Evolutionary conservation across 1,140 invertebrate genomes (phyloP), one percentile per base, ranked within the genome.

Genomic region (Gonioctena quinquepunctata): DNA sequence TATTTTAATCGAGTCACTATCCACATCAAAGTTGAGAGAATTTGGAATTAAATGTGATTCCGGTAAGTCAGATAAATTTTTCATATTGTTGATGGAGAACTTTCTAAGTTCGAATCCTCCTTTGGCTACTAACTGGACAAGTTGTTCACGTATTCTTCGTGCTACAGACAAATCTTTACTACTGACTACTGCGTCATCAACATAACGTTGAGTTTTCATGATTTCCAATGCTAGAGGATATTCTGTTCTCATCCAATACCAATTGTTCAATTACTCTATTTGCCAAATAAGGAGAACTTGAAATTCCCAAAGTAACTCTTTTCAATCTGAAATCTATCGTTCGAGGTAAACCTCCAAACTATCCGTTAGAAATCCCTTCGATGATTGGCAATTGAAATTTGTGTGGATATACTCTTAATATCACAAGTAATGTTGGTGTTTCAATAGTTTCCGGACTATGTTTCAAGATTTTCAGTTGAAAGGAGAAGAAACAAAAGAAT

Each of bases 31-130:
- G 18, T 6, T 8, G 6, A 57, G 61, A n/a, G 65, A 22, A n/a
- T n/a, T n/a, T n/a, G n/a, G n/a, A n/a, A n/a, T n/a, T n/a, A n/a
- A n/a, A n/a, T n/a, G n/a, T n/a, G n/a, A n/a, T n/a, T n/a, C n/a
- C n/a, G n/a, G n/a, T n/a, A n/a, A n/a, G n/a, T n/a, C n/a, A n/a
- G n/a, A n/a, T n/a, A n/a, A n/a, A n/a, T n/a, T n/a, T n/a, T n/a
- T n/a, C n/a, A n/a, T n/a, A n/a, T n/a, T n/a, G 60, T 80, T 81
- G 1, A 72, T 73, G 5, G 66, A 68, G 75, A 77, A 81, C 65
- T 80, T 77, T 7, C 68, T 52, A 48, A 79, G 49, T 69, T 75
- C 69, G 49, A 76, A 76, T 22, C 72, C 70, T 54, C 74, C 73
- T 25, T 48, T 54, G 4, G 2, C n/a, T 52, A 79, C 21, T 1